These are phyloP conservation scores for Cryptoblepharus egeriae DNA, from an alignment of 2,797 vertebrate genomes.

Conservation along the genomic window DNA sequence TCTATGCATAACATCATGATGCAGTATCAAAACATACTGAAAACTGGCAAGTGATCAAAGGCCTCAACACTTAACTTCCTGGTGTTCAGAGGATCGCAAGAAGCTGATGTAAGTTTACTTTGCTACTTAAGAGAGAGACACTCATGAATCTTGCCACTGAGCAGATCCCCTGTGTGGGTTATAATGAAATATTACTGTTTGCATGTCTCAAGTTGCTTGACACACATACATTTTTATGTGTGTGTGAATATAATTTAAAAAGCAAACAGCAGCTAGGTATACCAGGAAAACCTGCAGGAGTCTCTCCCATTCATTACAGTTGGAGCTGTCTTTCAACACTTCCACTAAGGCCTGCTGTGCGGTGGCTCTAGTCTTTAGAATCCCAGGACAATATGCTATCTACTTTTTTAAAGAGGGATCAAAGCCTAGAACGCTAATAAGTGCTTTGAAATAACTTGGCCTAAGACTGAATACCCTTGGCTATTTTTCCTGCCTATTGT, in stretches of 20 bases:
- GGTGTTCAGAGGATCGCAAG: not conserved
- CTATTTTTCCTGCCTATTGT: too few relatives aligned
- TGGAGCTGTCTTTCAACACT: not conserved
- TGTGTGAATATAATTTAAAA: too few relatives aligned
- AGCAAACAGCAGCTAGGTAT: not conserved
- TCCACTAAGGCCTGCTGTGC: not conserved
- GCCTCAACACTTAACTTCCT: not conserved
- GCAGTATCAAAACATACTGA: not conserved
- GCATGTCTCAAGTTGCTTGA: not conserved
- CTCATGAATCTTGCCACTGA: not conserved
- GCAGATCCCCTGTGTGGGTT: not conserved
- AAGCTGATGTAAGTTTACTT: constrained; percentile 7
- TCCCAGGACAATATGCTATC: not conserved
- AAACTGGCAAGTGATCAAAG: not conserved
- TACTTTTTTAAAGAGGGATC: not conserved
- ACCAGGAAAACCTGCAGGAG: not conserved
- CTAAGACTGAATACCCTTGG: not conserved
- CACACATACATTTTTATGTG: not conserved
- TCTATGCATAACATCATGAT: not conserved
- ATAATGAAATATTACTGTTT: not conserved
- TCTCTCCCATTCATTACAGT: not conserved
- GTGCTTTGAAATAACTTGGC: not conserved
- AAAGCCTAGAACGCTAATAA: not conserved
- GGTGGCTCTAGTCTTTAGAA: not conserved
- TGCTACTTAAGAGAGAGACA: not conserved